These are phyloP conservation scores for Percina caprodes DNA, from an alignment of 2,113 vertebrate species.

Conservation along the genomic window DNA sequence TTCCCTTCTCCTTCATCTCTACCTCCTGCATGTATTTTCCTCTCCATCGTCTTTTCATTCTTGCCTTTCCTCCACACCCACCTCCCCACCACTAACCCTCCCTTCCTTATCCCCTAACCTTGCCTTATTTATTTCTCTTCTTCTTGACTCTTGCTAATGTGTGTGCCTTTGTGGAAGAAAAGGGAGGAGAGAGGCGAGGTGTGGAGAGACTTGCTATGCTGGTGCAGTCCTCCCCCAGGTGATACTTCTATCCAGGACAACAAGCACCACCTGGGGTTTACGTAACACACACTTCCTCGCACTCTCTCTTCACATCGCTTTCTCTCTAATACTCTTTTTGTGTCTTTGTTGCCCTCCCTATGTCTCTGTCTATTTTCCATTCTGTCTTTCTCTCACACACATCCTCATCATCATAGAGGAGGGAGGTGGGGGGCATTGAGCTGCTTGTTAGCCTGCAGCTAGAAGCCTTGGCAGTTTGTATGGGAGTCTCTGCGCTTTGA, in stretches of 20 bases:
- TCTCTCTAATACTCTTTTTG: conserved; percentile 34
- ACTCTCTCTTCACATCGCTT: conserved; percentile 35
- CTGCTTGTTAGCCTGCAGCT: conserved; percentile 47
- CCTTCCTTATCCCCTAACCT: conserved; percentile 1
- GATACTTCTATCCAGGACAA: conserved; percentile 77
- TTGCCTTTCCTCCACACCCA: not conserved
- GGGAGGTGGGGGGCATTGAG: not conserved
- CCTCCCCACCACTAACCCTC: not conserved
- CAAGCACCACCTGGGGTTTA: conserved; percentile 73
- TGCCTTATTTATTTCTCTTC: not conserved
- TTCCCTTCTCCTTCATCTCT: not conserved
- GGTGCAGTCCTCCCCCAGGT: conserved; percentile 66
- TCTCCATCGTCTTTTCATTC: not conserved
- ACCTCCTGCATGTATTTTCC: not conserved
- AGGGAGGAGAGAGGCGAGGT: conserved; percentile 18
- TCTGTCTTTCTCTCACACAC: conserved; percentile 16
- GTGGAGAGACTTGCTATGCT: conserved; percentile 60
- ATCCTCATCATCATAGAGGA: conserved; percentile 2
- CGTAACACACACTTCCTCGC: conserved; percentile 46
- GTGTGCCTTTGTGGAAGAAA: conserved; percentile 24
- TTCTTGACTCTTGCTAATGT: not conserved
- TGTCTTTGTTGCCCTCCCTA: conserved; percentile 39
- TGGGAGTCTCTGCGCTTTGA: conserved; percentile 20
- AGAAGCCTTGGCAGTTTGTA: conserved; percentile 29
- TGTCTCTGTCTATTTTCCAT: conserved; percentile 30